Evolutionary conservation across 2,888 invertebrate species (phyloP).

Genomic region (Drosophila nr. perissopoda): DNA sequence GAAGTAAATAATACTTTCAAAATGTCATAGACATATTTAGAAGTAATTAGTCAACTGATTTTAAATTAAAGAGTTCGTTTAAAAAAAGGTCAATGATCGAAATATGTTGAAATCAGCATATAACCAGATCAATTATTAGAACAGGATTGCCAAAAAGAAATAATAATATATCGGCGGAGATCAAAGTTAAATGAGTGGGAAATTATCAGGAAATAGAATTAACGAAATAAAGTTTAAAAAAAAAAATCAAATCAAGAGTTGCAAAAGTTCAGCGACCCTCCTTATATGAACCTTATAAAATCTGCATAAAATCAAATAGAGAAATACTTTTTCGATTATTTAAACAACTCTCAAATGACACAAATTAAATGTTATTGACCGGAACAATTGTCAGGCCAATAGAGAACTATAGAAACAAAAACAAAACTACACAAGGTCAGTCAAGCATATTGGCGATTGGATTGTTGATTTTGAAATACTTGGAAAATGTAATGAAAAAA

Average conservation of each 20-base stretch:
- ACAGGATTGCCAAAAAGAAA: neutral
- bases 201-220: neutral
- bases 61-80: neutral
- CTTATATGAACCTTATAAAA: neutral
- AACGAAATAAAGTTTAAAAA: neutral
- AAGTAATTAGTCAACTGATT: neutral
- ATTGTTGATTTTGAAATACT: neutral
- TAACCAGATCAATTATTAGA: neutral
- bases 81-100: neutral
- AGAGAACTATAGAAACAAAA: neutral
- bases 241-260: neutral
- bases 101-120: neutral
- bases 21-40: neutral
- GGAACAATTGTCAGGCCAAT: neutral
- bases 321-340: conserved; percentile 15
- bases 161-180: neutral
- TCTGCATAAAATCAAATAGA: neutral
- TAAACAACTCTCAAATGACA: neutral
- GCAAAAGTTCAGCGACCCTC: conserved; percentile 11
- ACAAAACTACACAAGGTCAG: neutral
- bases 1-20: neutral
- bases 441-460: neutral
- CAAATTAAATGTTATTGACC: conserved; percentile 8
- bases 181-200: neutral
- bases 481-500: neutral